Base-by-base conservation (phyloP, 2,888 invertebrate genomes). In the Agrotis puta region DNA sequence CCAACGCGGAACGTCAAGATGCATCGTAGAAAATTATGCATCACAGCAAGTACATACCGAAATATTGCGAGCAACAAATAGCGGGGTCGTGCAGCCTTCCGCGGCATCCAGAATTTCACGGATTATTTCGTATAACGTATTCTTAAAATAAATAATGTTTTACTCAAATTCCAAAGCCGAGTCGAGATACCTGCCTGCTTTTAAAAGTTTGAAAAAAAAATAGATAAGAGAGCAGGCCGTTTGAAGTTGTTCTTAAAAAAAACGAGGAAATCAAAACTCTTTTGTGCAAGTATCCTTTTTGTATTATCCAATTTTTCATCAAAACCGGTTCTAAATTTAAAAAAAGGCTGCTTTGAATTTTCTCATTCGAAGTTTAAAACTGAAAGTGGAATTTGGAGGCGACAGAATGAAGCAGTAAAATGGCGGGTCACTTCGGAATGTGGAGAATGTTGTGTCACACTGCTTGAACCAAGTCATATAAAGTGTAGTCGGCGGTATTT, bases 361-460 rank as follows among this genome's bases (percentile, higher is more conserved):
- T 13, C 45, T 56, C 20, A 3, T 53, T 16, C 13, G 11, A 22
- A 62, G 63, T 75, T 83, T 66, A 56, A 76, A 81, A 83, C 59
- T 77, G 69, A 82, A 83, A 73, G 53, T 73, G 68, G 65, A 84
- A 85, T 85, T 88, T 86, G 51, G 57, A 79, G 56, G 72, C 72
- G 69, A 77, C 75, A 83, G 77, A 86, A 88, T 87, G 81, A 83
- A 87, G 86, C 78, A 78, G 81, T 87, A 85, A 86, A 88, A 83
- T 73, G 79, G 82, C 68, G 66, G 79, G 66, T 81, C 80, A 81
- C 72, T 83, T 74, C 70, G 76, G 76, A 74, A 81, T 78, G 86
- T 76, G 85, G 85, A 83, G 85, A 90, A 89, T 89, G 84, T 86
- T 85, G 39, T 65, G 71, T 77, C 66, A 73, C 79, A 79, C 70